Base-by-base conservation (phyloP, 2,888 invertebrate species). In the Oxyteleia sp. region DNA sequence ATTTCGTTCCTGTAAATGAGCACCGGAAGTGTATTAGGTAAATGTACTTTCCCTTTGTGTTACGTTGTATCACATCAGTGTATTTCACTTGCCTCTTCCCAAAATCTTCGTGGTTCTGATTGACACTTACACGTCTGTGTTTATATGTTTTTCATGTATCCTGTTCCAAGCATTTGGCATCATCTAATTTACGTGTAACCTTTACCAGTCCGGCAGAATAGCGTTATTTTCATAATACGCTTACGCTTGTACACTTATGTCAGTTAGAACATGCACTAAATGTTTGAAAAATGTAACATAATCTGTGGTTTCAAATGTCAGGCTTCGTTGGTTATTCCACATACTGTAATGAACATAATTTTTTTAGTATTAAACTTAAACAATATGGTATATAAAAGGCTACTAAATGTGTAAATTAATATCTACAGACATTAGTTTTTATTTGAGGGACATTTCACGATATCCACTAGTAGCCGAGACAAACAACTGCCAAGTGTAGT, bases 21-120 rank as follows among this genome's bases (percentile, higher is more conserved):
- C 97, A 97, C 93, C 95, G 96, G 91, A 97, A 97, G 94, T 97
- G 96, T 92, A 97, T 97, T 95, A 96, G 97, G 97, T 97, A 92
- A 94, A 75, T 69, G 8, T 41, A n/a, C 35, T 1, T 13, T 29
- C 51, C 8, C 0, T 4, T 20, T 20, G 2, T 11, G 16, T 55
- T 11, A 55, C 1, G 13, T 29, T 29, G 11, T 16, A 8, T 16
- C 68, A 41, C 26, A 82, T 38, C 29, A 43, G 29, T 38, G n/a
- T 72, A 20, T 63, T 26, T 74, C 10, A 64, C 43, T 55, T 49
- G 16, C 47, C 64, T 47, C 0, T 72, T 26, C 10, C 32, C 66
- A 29, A 43, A 53, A 29, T 49, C 43, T 16, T 10, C 15, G 38
- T 13, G 43, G 29, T 78, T 68, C 51, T 43, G n/a, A 20, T 55